Percentiles rank a stretch among this genome's conserved stretches.
Conservation (phyloP, 2,113 vertebrate genomes). For the Cyprinus carpio region DNA sequence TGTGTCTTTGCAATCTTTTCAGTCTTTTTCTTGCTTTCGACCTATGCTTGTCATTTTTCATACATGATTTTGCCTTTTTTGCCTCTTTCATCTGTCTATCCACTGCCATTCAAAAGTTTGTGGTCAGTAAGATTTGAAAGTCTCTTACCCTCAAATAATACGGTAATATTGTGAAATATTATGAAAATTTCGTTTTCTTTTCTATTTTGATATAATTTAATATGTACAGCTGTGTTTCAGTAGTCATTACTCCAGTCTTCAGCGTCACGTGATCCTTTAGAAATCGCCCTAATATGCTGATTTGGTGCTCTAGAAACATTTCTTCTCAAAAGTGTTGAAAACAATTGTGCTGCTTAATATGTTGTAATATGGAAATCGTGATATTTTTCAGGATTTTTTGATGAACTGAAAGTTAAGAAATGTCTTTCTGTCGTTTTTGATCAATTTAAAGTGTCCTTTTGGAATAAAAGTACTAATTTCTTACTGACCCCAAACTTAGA, state of each 20-base stretch:
- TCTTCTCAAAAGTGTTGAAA: neutral
- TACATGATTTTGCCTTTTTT: no score
- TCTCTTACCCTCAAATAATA: neutral
- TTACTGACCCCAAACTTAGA: no score
- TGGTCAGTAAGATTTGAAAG: neutral
- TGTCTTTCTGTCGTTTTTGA: no score
- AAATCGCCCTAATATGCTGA: neutral
- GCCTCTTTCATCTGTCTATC: neutral
- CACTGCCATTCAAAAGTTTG: neutral
- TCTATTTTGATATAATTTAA: no score
- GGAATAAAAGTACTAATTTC: no score
- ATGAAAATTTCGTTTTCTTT: no score
- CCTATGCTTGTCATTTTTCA: neutral
- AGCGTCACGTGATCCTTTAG: neutral
- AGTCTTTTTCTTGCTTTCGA: neutral
- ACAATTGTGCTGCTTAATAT: no score
- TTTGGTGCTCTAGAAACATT: neutral
- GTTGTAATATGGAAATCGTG: no score
- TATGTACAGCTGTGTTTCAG: neutral
- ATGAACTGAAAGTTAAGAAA: no score
- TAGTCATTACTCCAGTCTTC: neutral
- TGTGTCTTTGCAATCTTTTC: neutral
- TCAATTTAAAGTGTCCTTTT: no score
- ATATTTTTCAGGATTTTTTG: no score
- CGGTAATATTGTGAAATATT: neutral